These are phyloP conservation scores for Panagrolaimus sp. DNA, from an alignment of 1,140 invertebrate genomes.

Conservation along the genomic window DNA sequence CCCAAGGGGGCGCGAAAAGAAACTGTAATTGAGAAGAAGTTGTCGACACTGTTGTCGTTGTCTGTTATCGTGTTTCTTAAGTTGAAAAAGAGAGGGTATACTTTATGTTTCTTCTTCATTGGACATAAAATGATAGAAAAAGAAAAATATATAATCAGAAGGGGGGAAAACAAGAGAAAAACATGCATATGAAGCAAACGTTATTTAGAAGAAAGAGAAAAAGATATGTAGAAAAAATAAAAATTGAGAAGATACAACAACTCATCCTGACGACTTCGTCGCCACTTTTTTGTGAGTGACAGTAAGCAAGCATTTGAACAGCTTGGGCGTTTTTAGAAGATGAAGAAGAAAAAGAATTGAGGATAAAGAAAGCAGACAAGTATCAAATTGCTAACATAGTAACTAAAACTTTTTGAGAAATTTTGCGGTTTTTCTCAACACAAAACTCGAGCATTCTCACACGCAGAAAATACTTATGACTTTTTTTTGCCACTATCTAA, in stretches of 20 bases:
- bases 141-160: too few relatives aligned
- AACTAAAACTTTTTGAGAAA: constrained; percentile 12
- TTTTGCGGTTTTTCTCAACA: constrained; percentile 13
- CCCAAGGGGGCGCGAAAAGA: constrained; percentile 7
- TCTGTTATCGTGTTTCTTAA: neutral
- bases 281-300: neutral
- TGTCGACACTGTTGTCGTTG: constrained; percentile 13
- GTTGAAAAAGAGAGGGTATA: too few relatives aligned
- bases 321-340: neutral
- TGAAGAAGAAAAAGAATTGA: neutral
- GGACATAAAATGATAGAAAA: too few relatives aligned
- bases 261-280: neutral
- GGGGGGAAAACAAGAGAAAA: too few relatives aligned
- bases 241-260: neutral
- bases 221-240: neutral
- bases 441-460: constrained; percentile 15
- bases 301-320: neutral
- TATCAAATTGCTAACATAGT: constrained; percentile 14
- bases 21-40: constrained; percentile 11
- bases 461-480: neutral
- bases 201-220: neutral
- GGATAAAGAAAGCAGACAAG: neutral
- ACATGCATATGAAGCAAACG: too few relatives aligned
- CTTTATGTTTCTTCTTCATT: too few relatives aligned
- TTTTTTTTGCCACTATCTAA: too few relatives aligned